Evolutionary conservation across 1,140 invertebrate genomes (phyloP), one percentile per base, ranked within the genome.

Genomic region (Zeugodacus cucurbitae): DNA sequence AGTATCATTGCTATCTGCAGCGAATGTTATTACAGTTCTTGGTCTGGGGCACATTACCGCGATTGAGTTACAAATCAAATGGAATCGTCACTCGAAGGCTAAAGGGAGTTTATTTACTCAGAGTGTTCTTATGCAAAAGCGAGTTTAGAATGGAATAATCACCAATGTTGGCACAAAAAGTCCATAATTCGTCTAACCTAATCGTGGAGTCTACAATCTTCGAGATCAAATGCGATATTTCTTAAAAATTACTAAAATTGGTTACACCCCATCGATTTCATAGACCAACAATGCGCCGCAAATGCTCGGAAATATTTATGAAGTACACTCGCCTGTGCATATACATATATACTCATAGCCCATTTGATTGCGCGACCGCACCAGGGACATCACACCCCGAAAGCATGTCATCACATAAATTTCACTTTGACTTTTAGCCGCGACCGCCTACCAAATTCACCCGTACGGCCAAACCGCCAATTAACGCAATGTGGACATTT

Each of bases 401-500:
- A 57, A 87, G 87, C 64, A 87, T 87, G 64, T 87, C 87, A 64
- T 87, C 64, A 87, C 87, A 87, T 87, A 87, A 87, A 87, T 82
- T 87, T 87, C 87, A 70, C 87, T 87, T 87, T 91, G 89, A 82
- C 74, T 82, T 48, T 82, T 82, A 48, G 41, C 74, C 88, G 88
- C 89, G 88, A 89, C 91, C 91, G 91, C 90, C 91, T 91, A 92
- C 91, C 90, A 90, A 88, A 86, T 91, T 91, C 90, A 90, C 89
- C 89, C 90, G 89, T 11, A 54, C 48, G 48, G 89, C 90, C 88
- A 91, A 91, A 89, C 91, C 91, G 89, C 90, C 91, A 91, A 91
- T 91, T 91, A 91, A 92, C 90, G 91, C 91, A 91, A 91, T 90
- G 91, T 92, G 91, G 91, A 91, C 91, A 91, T 90, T 91, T 89